Base-by-base conservation (phyloP, 2,888 invertebrate species). In the Nowickia ferox region DNA sequence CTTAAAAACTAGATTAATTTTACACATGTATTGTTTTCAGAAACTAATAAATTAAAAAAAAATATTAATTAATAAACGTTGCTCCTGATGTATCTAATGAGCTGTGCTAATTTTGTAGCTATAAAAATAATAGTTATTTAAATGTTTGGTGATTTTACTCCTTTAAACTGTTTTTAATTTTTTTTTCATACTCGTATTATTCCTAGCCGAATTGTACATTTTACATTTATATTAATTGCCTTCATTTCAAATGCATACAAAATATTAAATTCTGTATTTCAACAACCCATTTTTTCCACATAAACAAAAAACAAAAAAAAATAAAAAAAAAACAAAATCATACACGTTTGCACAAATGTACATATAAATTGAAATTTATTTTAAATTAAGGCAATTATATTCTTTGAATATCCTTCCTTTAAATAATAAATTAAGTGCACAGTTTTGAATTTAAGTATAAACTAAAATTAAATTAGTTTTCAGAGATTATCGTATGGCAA, bases 321-420 rank as follows among this genome's bases (percentile, higher is more conserved):
- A n/a, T n/a, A n/a, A n/a, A n/a, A n/a, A n/a, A 55, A 9, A 71
- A 11, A 53, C 53, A 9, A n/a, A 46, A 2, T 2, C n/a, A 38
- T n/a, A 1, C 63, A 44, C 15, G 44, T 10, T 17, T 40, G 63
- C 38, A 42, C 38, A 46, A 2, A 6, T 2, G 0, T 22, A 42
- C 22, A 72, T 19, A 44, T 51, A 68, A 69, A 78, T 72, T 51
- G 59, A 78, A 84, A 80, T 83, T 72, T 71, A 80, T 86, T 79
- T 80, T 53, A 83, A 83, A 80, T 79, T 68, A 80, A 79, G 66
- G 71, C 79, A 76, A 86, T 82, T 83, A 82, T 59, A 71, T 59
- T 59, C 75, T 48, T 68, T 76, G 66, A 9, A 83, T 80, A 80
- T 83, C 79, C 86, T 83, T 83, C 79, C 79, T 76, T 61, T 80